A percentile compares a stretch with the other conserved stretches of the same genome.
phyloP scores from a whole-genome alignment of 2,888 invertebrate species.

The Griposia aprilina region DNA sequence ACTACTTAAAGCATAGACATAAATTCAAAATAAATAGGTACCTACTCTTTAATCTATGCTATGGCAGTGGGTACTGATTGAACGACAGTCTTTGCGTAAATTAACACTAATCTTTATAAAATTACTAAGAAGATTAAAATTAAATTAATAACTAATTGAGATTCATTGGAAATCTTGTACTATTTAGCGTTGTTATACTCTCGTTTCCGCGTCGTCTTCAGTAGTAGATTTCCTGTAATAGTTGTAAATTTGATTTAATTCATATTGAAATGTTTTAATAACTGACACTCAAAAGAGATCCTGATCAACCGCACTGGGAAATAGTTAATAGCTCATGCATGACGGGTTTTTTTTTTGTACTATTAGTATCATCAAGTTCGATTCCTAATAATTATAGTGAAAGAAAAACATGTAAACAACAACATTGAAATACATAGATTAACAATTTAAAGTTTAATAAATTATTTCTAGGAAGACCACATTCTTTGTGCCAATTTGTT shows the following conservation, averaged over 20 bases:
- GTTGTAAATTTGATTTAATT: conserved; percentile 12
- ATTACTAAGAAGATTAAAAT: conserved; percentile 72
- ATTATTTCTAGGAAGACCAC: conserved; percentile 15
- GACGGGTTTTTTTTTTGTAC: not conserved
- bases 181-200: conserved; percentile 82
- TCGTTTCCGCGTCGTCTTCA: conserved; percentile 89
- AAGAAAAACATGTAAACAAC: not conserved
- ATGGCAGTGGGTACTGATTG: conserved; percentile 88
- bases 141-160: conserved; percentile 86
- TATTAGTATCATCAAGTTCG: not conserved
- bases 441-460: not conserved
- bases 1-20: conserved; percentile 80
- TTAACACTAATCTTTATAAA: conserved; percentile 73
- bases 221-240: conserved; percentile 90
- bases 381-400: not conserved
- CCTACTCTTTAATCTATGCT: conserved; percentile 74
- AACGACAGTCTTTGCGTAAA: conserved; percentile 86
- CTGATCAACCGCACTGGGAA: not conserved
- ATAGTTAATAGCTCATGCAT: conserved; percentile 11
- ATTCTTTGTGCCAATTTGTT: not conserved
- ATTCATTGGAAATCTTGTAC: conserved; percentile 90
- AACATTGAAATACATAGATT: not conserved
- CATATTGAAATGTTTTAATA: not conserved
- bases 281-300: not conserved
- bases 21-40: conserved; percentile 68